Conservation (phyloP, 2,113 vertebrate species). For the Hippocampus zosterae region DNA sequence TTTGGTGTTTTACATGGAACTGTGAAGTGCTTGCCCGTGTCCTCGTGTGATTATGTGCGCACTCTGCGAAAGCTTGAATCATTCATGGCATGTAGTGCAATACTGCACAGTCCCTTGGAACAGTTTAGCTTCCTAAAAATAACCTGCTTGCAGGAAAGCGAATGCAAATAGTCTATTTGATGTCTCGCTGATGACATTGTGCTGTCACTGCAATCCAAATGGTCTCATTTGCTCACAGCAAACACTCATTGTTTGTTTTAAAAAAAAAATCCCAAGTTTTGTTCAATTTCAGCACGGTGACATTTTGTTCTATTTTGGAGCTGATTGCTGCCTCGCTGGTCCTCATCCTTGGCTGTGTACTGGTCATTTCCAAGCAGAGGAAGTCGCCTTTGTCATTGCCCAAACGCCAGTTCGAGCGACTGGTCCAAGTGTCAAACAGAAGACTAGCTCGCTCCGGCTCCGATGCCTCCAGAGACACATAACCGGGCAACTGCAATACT, state of each 20-base stretch:
- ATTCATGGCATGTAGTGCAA: slow-evolving; percentile 58
- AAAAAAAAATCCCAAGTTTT: slow-evolving; percentile 10
- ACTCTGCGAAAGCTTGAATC: slow-evolving; percentile 58
- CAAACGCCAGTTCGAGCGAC: slow-evolving; percentile 55
- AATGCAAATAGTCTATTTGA: slow-evolving; percentile 53
- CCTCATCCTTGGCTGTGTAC: slow-evolving; percentile 38
- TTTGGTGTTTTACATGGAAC: slow-evolving; percentile 27
- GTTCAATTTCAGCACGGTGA: slow-evolving; percentile 25
- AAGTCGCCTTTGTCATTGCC: slow-evolving; percentile 54
- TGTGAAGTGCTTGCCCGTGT: slow-evolving; percentile 26
- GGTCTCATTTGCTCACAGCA: slow-evolving; percentile 8
- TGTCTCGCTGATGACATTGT: slow-evolving; percentile 31
- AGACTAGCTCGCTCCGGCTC: slow-evolving; percentile 39
- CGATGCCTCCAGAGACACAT: slow-evolving; percentile 62
- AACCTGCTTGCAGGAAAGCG: slow-evolving; percentile 32
- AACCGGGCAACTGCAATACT: slow-evolving; percentile 65
- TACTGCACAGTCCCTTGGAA: slow-evolving; percentile 52
- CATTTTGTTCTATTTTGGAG: slow-evolving; percentile 28
- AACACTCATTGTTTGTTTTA: slow-evolving; percentile 8
- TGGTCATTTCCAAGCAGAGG: slow-evolving; percentile 37
- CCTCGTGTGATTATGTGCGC: slow-evolving; percentile 49
- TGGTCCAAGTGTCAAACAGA: slow-evolving; percentile 53
- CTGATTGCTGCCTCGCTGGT: slow-evolving; percentile 27
- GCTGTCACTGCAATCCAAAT: slow-evolving; percentile 25
- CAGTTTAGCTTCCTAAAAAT: slow-evolving; percentile 65